Percentiles rank a stretch among this genome's conserved stretches.
Evolutionary conservation across 1,140 invertebrate genomes (phyloP).

Genomic region (Microplitis mediator): DNA sequence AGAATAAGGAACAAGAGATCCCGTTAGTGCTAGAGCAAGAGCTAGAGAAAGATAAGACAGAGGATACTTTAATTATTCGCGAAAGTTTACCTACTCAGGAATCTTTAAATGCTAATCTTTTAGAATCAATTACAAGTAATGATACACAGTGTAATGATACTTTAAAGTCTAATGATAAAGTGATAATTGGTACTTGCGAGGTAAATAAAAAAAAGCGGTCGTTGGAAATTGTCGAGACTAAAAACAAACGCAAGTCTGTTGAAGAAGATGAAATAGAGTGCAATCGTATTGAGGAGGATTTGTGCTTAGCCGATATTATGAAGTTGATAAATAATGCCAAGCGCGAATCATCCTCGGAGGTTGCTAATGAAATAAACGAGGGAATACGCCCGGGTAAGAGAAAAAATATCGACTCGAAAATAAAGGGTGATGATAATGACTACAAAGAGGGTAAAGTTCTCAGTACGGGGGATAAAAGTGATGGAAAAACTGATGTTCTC

Average conservation of each 20-base stretch:
- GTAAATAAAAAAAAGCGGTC: constrained; percentile 44
- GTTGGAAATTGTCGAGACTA: constrained; percentile 36
- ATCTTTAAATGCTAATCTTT: not conserved
- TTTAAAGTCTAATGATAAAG: not conserved
- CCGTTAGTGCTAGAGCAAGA: not conserved
- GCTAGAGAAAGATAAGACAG: not conserved
- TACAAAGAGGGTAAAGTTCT: not conserved
- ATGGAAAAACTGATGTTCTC: constrained; percentile 8
- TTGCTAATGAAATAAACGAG: not conserved
- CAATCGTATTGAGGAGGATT: constrained; percentile 27
- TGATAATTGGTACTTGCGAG: too few relatives aligned
- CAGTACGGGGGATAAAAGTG: constrained; percentile 4
- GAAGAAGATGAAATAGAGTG: constrained; percentile 29
- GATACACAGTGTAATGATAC: not conserved
- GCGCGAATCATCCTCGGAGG: not conserved
- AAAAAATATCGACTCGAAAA: constrained; percentile 33
- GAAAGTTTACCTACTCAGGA: not conserved
- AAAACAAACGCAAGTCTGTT: constrained; percentile 41
- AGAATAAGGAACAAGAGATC: too few relatives aligned
- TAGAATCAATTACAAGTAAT: constrained; percentile 4
- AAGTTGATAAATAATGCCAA: constrained; percentile 39
- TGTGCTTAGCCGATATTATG: constrained; percentile 42
- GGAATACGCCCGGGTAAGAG: constrained; percentile 33
- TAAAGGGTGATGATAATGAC: not conserved
- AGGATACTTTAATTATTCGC: not conserved